Evolutionary conservation across 2,797 vertebrate genomes (phyloP), one percentile per base, ranked within the genome.

Genomic region (Dermochelys coriacea): DNA sequence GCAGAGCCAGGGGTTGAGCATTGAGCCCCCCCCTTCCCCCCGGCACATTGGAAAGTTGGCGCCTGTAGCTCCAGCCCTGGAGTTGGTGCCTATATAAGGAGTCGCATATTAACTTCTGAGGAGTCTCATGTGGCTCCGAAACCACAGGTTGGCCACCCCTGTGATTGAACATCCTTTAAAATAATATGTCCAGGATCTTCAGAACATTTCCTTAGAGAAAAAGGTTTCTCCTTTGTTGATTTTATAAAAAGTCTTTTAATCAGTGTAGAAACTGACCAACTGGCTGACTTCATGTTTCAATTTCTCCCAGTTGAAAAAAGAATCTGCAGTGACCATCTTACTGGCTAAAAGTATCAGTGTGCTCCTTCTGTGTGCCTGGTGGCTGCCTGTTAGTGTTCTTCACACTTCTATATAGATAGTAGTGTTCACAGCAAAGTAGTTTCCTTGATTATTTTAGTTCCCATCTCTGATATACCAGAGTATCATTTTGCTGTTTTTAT

Each of bases 141-240:
- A 41, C 41, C 41, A 41, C 41, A 41, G 41, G 41, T 41, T 41
- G 41, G 41, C 41, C 41, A 41, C 41, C 41, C 41, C 41, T 41
- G 41, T 41, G 51, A 51, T 19, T 51, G 59, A 34, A 34, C 29
- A 34, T 61, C 31, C 59, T 61, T 61, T 68, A 34, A 87, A 71
- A 41, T 19, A 16, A 1, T 71, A 85, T 71, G 18, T 86, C 88
- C 49, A 85, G 83, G 55, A 89, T 59, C 8, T 50, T 87, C 47
- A 57, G 84, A 88, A 34, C 4, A 41, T 2, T 27, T 25, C 51
- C 1, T 91, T 34, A 90, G 93, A 93, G 23, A 89, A 87, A 45
- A 2, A 47, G 74, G 37, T 41, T 21, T 88, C 34, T 84, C n/a
- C 64, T 68, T 81, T 84, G 10, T 16, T 41, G 34, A 86, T 55